Percentiles rank a stretch among this genome's conserved stretches.
Conservation (phyloP, 2,797 vertebrate genomes). For the Sebastiscus albofasciatus region DNA sequence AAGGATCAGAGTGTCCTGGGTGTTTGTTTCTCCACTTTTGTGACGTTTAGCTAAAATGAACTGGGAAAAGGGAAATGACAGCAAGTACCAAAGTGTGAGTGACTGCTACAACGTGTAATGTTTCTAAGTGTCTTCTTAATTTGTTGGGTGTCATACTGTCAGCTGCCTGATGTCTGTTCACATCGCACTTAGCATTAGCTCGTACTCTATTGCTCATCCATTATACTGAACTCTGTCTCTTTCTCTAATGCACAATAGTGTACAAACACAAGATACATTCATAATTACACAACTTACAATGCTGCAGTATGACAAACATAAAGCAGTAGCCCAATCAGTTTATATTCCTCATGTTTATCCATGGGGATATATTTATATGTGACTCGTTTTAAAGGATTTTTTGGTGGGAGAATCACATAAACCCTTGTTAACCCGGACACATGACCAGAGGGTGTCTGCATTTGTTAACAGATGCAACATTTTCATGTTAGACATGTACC, state of each 20-base stretch:
- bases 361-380: not conserved
- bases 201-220: no score
- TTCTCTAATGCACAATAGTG: not conserved
- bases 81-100: not conserved
- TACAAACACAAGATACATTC: not conserved
- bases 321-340: not conserved
- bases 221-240: no score
- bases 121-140: not conserved
- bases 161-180: not conserved
- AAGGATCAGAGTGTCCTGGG: no score
- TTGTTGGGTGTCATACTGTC: not conserved
- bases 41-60: not conserved
- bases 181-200: no score
- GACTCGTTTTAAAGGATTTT: not conserved
- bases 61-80: not conserved
- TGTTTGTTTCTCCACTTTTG: no score
- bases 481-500: not conserved
- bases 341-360: not conserved
- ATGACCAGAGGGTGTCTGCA: not conserved
- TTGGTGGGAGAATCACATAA: no score
- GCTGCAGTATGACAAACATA: not conserved
- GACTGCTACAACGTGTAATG: not conserved
- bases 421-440: not conserved
- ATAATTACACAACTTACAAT: not conserved
- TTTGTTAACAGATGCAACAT: not conserved